Evolutionary conservation across 2,797 vertebrate species (phyloP), one percentile per base, ranked within the genome.

Genomic region (Tragelaphus eurycerus): DNA sequence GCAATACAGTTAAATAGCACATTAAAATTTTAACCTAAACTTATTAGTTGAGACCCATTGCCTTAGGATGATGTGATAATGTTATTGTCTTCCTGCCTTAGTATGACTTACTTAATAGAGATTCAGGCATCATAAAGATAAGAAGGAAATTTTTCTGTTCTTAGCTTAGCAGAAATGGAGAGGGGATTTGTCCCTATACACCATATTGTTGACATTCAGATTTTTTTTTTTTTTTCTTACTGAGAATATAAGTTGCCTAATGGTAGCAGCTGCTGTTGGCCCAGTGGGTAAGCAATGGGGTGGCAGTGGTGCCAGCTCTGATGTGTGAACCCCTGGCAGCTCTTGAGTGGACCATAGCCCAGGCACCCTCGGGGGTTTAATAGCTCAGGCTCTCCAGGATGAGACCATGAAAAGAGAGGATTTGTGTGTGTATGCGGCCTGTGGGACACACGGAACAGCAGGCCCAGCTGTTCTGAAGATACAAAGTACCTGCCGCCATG

Each of bases 401-500:
- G 12, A 57, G 19, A 62, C 15, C 21, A 3, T 10, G 86, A 23
- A 81, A 46, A 59, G 21, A 43, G 31, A 74, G 31, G 46, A 31
- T 13, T 21, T 29, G 81, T 13, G 76, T 50, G 27, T 29, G 16
- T 50, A 1, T 7, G 29, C 10, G 2, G 43, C 52, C 46, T 31
- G 8, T 25, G 60, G 25, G 29, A 34, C 12, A 12, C 27, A 14
- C 0, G 1, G 50, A 50, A 6, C 19, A 50, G 71, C 23, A 76
- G 46, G 34, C 19, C 1, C 17, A 17, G 23, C 34, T 55, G 23
- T 59, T 90, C 16, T 4, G 15, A 78, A 25, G 34, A 31, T 16
- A 9, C 52, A 7, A 16, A 86, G 50, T 1, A 0, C 17, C 23
- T 25, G 60, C 23, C 2, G 38, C 10, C 19, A 25, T 0, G 6